Percentiles rank a stretch among this genome's conserved stretches.
These are phyloP conservation scores for Chaenocephalus aceratus DNA, from an alignment of 2,113 vertebrate species.

Conservation along the genomic window DNA sequence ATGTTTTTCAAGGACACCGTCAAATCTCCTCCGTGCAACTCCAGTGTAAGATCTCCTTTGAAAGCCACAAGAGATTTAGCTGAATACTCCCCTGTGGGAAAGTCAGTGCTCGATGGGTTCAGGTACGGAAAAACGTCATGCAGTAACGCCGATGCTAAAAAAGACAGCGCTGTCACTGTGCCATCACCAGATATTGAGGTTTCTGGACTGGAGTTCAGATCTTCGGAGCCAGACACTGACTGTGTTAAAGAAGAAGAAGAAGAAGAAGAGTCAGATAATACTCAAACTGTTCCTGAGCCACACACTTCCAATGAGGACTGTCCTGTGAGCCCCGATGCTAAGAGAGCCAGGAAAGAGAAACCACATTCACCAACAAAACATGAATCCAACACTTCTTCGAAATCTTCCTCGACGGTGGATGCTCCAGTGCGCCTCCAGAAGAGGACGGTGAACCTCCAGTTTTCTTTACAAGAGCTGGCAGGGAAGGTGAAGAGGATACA, in stretches of 20 bases:
- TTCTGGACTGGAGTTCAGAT: conserved; percentile 44
- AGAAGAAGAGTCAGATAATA: conserved; percentile 24
- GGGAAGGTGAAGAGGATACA: conserved; percentile 80
- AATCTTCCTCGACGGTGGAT: conserved; percentile 75
- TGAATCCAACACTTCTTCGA: neutral
- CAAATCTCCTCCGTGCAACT: conserved; percentile 35
- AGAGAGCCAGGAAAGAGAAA: conserved; percentile 79
- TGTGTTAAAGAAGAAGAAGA: conserved; percentile 27
- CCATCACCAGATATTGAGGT: conserved; percentile 56
- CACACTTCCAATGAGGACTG: conserved; percentile 17
- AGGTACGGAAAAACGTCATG: conserved; percentile 47
- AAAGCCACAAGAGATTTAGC: conserved; percentile 32
- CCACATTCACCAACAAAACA: neutral
- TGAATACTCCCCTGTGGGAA: conserved; percentile 41
- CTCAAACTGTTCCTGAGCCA: conserved; percentile 8
- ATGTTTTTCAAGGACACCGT: conserved; percentile 70
- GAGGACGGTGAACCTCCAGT: conserved; percentile 83
- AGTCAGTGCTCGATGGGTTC: conserved; percentile 44
- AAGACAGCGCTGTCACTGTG: conserved; percentile 42
- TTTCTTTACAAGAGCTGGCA: conserved; percentile 86
- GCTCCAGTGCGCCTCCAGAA: conserved; percentile 84
- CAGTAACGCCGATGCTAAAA: conserved; percentile 75
- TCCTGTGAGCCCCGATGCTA: conserved; percentile 73
- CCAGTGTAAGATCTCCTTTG: conserved; percentile 19
- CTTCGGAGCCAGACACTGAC: conserved; percentile 46